Evolutionary conservation across 2,113 vertebrate species (phyloP), one percentile per base, ranked within the genome.

Genomic region (Nettapus auritus): DNA sequence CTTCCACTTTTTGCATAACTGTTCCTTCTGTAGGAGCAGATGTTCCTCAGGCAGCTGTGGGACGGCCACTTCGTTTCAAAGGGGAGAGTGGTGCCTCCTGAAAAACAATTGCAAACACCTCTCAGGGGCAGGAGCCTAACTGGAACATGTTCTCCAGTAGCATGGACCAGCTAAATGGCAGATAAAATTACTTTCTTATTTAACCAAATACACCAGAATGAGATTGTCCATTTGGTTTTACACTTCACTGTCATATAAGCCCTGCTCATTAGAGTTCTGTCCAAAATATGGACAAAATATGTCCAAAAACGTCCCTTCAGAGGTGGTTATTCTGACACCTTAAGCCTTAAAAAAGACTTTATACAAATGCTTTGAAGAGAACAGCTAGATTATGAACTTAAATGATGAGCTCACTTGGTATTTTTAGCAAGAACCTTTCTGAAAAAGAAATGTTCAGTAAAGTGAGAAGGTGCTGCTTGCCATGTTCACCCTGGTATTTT

Each of bases 351-450:
- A 93, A 74, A 94, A 62, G 62, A 42, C 82, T 57, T 66, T 83
- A 40, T 46, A 34, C 16, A 31, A 21, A 82, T 79, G 66, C 88
- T 89, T 92, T 55, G 59, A 68, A 86, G 57, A 89, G 69, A 89
- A 64, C 84, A 91, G 66, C 94, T 91, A 92, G 92, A 67, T 80
- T 91, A 48, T 82, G 66, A 89, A 88, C 60, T 96, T 94, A 83
- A 85, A 56, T 89, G 60, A 86, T 13, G 13, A 70, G 63, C 5
- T 74, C 53, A 44, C 70, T 87, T 77, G 82, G 75, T 83, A 52
- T 89, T 97, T 96, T 96, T 83, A 81, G 86, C 56, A 81, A 93
- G 80, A 77, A 66, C 56, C 62, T 79, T 44, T 68, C 57, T 88
- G 79, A 84, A 95, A 95, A 82, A 46, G 28, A 86, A 86, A 79